phyloP scores from a whole-genome alignment of 92 coral and sea anemone species.

The Nematostella vectensis region DNA sequence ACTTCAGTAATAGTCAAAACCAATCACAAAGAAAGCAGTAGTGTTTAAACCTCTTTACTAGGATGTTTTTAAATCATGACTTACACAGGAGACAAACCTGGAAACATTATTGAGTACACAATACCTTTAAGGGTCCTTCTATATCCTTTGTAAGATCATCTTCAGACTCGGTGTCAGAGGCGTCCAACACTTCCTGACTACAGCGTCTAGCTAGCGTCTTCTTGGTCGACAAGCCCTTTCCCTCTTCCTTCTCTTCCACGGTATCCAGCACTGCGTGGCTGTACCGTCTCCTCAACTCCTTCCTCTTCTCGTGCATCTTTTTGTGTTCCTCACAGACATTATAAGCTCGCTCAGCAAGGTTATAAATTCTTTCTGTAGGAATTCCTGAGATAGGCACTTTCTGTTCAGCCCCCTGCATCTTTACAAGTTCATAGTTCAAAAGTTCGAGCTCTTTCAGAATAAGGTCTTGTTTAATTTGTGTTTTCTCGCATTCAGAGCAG shows the following conservation, averaged over 20 bases:
- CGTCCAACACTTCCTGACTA: conserved; percentile 23
- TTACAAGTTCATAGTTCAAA: conserved; percentile 47
- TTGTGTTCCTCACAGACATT: conserved; percentile 61
- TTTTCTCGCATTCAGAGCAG: conserved; percentile 49
- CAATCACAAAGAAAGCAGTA: too few relatives aligned
- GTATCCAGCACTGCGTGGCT: conserved; percentile 25
- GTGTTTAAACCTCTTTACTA: too few relatives aligned
- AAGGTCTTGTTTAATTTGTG: conserved; percentile 44
- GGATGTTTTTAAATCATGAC: too few relatives aligned
- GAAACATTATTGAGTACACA: background rate
- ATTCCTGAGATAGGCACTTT: conserved; percentile 58
- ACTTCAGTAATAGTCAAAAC: too few relatives aligned
- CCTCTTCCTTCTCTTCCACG: background rate
- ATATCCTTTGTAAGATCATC: conserved; percentile 33
- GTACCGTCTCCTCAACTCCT: conserved; percentile 15
- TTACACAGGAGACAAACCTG: too few relatives aligned
- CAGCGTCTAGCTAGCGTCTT: conserved; percentile 19
- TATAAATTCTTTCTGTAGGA: conserved; percentile 61
- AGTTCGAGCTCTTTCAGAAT: conserved; percentile 51
- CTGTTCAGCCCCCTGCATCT: conserved; percentile 28
- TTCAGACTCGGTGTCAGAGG: background rate
- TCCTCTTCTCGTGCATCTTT: conserved; percentile 33
- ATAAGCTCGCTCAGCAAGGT: conserved; percentile 57
- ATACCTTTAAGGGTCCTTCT: conserved; percentile 46
- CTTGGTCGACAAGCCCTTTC: background rate